These are phyloP conservation scores for Willisornis vidua DNA, from an alignment of 2,113 vertebrate species.

Conservation along the genomic window DNA sequence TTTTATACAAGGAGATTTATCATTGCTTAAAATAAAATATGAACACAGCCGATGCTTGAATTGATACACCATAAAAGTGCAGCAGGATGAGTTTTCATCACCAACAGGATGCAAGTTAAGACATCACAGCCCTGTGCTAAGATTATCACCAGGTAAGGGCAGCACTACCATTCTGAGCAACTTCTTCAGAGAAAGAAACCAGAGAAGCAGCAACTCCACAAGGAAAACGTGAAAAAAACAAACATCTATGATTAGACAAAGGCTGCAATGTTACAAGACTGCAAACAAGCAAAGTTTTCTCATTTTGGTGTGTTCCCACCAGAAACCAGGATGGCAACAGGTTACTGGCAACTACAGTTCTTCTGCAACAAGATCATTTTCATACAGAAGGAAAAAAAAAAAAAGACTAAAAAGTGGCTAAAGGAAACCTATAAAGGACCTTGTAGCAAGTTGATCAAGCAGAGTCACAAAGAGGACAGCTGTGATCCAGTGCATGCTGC, in stretches of 20 bases:
- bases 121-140: neutral
- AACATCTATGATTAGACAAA: neutral
- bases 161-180: neutral
- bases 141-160: neutral
- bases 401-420: accelerated
- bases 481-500: neutral
- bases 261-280: neutral
- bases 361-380: neutral
- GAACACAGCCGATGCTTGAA: neutral
- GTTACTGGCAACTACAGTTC: neutral
- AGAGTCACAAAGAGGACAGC: neutral
- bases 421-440: neutral
- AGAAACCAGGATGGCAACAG: neutral
- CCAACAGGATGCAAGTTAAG: neutral
- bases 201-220: neutral
- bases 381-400: too few species aligned
- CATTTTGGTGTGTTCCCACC: neutral
- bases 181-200: neutral
- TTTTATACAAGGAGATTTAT: conserved; percentile 42
- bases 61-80: accelerated
- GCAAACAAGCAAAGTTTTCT: neutral
- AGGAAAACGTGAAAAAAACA: neutral
- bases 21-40: neutral
- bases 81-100: neutral
- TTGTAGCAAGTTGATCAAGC: neutral